Percentiles rank a stretch among this genome's conserved stretches.
These are phyloP conservation scores for Magallana nippona DNA, from an alignment of 2,888 invertebrate species.

Conservation along the genomic window DNA sequence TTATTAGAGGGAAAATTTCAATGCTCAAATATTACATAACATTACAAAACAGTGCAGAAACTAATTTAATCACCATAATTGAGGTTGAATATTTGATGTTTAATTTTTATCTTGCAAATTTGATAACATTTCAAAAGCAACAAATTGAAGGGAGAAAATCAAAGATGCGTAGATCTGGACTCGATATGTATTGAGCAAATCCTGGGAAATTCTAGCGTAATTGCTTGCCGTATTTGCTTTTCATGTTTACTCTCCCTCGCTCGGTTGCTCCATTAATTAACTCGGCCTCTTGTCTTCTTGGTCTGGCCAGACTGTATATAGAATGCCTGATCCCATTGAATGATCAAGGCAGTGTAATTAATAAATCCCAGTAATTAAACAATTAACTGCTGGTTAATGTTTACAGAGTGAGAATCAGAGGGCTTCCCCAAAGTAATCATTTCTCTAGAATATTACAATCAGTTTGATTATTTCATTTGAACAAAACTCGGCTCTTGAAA, in stretches of 20 bases:
- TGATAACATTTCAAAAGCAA: not conserved
- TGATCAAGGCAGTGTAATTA: not conserved
- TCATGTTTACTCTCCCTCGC: conserved; percentile 12
- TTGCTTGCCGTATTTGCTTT: conserved; percentile 25
- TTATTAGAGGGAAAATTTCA: too few relatives aligned
- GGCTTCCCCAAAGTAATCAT: not conserved
- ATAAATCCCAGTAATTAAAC: not conserved
- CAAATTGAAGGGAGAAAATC: not conserved
- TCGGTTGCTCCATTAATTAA: not conserved
- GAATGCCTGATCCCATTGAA: not conserved
- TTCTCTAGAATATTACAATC: too few relatives aligned
- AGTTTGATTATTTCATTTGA: too few relatives aligned
- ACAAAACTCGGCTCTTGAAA: too few relatives aligned
- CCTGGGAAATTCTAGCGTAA: not conserved
- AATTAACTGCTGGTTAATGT: not conserved
- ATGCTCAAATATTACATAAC: too few relatives aligned
- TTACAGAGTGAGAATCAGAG: not conserved
- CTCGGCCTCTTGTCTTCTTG: not conserved
- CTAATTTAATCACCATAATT: too few relatives aligned
- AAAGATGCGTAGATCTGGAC: not conserved
- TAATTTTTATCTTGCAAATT: too few relatives aligned
- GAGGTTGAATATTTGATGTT: too few relatives aligned
- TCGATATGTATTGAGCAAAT: not conserved
- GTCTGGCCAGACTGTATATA: not conserved
- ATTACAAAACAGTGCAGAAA: too few relatives aligned